Conservation (phyloP, 1,140 invertebrate species). For the Drosophila nikananu region DNA sequence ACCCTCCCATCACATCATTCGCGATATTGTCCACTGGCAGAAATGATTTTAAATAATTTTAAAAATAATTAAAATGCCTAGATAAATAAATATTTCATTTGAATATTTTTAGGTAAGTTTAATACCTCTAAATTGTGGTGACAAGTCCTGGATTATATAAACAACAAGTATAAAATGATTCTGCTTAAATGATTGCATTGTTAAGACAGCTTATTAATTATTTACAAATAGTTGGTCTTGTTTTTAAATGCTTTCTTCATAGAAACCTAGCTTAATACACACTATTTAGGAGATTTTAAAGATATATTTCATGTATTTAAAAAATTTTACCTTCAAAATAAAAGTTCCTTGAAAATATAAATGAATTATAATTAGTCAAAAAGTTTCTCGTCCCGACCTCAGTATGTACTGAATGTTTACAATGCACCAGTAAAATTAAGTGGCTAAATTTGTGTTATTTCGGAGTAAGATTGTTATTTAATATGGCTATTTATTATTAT, state of each 20-base stretch:
- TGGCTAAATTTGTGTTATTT: no score
- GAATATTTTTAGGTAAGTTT: not conserved
- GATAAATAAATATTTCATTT: no score
- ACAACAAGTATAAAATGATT: no score
- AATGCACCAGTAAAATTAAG: no score
- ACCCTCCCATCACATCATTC: conserved; percentile 29
- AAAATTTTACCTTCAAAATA: not conserved
- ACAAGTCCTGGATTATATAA: no score
- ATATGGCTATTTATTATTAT: no score
- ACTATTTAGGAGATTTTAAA: not conserved
- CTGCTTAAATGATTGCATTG: not conserved
- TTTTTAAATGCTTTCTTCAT: not conserved
- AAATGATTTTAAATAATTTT: not conserved
- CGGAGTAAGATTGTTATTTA: no score
- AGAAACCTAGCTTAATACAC: not conserved
- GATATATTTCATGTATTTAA: not conserved
- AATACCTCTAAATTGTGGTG: not conserved
- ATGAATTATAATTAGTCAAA: no score
- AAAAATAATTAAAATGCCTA: not conserved
- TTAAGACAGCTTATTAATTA: not conserved
- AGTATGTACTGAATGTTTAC: no score
- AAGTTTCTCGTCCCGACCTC: not conserved
- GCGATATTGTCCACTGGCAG: conserved; percentile 35
- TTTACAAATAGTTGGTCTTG: not conserved
- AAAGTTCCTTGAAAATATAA: no score